phyloP scores from a whole-genome alignment of 2,888 invertebrate species.

The Athetis lepigone region DNA sequence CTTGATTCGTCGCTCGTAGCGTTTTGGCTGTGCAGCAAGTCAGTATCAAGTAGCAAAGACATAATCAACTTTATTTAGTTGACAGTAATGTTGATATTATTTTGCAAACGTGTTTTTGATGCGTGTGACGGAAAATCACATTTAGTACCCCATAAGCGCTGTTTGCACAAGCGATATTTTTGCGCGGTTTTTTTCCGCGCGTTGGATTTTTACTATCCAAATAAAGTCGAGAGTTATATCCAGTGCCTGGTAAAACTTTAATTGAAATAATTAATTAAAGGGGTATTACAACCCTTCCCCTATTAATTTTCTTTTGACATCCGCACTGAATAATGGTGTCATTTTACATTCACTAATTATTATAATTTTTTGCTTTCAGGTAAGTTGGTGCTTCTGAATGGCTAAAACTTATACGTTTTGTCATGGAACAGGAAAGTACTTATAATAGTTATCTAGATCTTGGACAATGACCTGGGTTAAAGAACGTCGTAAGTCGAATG shows the following conservation, averaged over 20 bases:
- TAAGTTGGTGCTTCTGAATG: conserved; percentile 23
- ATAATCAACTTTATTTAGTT: no score
- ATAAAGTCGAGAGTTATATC: background rate
- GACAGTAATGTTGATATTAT: no score
- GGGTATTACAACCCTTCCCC: background rate
- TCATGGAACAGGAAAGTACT: background rate
- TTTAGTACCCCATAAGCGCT: no score
- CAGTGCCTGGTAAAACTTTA: background rate
- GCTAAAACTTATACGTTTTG: background rate
- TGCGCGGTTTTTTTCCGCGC: background rate
- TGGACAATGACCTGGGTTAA: background rate
- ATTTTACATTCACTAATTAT: background rate
- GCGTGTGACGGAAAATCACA: no score
- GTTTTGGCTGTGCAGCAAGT: background rate
- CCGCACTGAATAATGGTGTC: background rate
- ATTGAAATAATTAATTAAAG: no score
- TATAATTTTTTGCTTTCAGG: conserved; percentile 34
- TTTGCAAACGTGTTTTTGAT: no score
- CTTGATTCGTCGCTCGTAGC: no score
- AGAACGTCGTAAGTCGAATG: background rate
- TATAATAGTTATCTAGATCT: no score
- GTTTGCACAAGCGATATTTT: background rate
- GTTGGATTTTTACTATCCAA: background rate
- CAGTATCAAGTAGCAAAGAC: no score
- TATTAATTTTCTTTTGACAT: background rate